These are phyloP conservation scores for Ecliptopera silaceata DNA, from an alignment of 2,888 invertebrate genomes.

Conservation along the genomic window DNA sequence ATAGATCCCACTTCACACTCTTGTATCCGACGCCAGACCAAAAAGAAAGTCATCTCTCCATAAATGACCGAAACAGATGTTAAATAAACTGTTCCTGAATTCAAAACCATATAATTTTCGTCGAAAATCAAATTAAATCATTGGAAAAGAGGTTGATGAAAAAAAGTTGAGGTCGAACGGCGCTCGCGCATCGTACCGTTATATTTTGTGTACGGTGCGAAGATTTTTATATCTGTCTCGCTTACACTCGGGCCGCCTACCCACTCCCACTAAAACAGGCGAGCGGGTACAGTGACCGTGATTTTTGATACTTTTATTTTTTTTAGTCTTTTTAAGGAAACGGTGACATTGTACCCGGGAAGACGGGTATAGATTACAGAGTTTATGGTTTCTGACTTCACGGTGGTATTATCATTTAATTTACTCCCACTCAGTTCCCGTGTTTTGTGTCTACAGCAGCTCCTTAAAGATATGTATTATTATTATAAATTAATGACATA, in stretches of 20 bases:
- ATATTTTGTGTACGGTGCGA: constrained; percentile 44
- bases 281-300: constrained; percentile 46
- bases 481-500: too few species aligned
- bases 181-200: constrained; percentile 67
- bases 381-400: not conserved
- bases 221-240: constrained; percentile 47
- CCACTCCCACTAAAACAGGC: constrained; percentile 62
- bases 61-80: constrained; percentile 37
- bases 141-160: constrained; percentile 56
- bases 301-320: constrained; percentile 65
- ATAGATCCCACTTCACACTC: constrained; percentile 28
- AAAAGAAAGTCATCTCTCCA: constrained; percentile 10
- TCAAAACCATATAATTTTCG: constrained; percentile 52
- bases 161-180: constrained; percentile 58
- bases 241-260: constrained; percentile 67
- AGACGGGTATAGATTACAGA: constrained; percentile 1
- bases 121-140: constrained; percentile 62
- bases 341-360: constrained; percentile 9
- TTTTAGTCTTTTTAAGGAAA: constrained; percentile 24
- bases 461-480: too few species aligned
- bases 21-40: constrained; percentile 3
- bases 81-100: constrained; percentile 36
- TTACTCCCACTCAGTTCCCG: not conserved
- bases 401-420: not conserved
- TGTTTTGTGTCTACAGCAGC: too few species aligned